Conservation (phyloP, 1,140 invertebrate species). For the Ruditapes philippinarum region DNA sequence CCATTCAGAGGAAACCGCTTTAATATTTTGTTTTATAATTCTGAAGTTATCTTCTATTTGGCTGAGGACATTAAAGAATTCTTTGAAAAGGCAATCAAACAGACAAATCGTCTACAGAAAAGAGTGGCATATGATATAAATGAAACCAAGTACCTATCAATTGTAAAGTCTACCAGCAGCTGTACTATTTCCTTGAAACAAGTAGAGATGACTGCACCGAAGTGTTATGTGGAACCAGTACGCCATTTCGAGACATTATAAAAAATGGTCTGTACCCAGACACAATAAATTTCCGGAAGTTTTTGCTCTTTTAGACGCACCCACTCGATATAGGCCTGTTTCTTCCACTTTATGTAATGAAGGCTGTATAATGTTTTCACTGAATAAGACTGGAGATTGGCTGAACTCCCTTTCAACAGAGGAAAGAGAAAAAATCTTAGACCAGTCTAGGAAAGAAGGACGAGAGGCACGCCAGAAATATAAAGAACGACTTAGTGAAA, state of each 20-base stretch:
- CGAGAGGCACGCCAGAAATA: slow-evolving; percentile 11
- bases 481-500: neutral
- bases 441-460: neutral
- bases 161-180: slow-evolving; percentile 34
- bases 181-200: slow-evolving; percentile 35
- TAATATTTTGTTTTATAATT: slow-evolving; percentile 70
- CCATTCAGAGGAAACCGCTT: slow-evolving; percentile 68
- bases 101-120: slow-evolving; percentile 48
- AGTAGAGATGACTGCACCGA: slow-evolving; percentile 41
- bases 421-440: slow-evolving; percentile 20
- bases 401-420: neutral
- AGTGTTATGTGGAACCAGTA: slow-evolving; percentile 48
- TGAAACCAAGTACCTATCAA: slow-evolving; percentile 25
- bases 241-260: slow-evolving; percentile 54
- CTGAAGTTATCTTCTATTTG: slow-evolving; percentile 56
- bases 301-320: slow-evolving; percentile 57
- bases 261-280: slow-evolving; percentile 15
- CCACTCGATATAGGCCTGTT: slow-evolving; percentile 20
- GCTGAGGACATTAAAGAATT: slow-evolving; percentile 50
- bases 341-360: slow-evolving; percentile 25
- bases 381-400: slow-evolving; percentile 58
- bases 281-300: slow-evolving; percentile 63
- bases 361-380: slow-evolving; percentile 56
- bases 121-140: slow-evolving; percentile 56
- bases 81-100: slow-evolving; percentile 50